These are phyloP conservation scores for Oligia fasciuncula DNA, from an alignment of 2,888 invertebrate genomes.

Conservation along the genomic window DNA sequence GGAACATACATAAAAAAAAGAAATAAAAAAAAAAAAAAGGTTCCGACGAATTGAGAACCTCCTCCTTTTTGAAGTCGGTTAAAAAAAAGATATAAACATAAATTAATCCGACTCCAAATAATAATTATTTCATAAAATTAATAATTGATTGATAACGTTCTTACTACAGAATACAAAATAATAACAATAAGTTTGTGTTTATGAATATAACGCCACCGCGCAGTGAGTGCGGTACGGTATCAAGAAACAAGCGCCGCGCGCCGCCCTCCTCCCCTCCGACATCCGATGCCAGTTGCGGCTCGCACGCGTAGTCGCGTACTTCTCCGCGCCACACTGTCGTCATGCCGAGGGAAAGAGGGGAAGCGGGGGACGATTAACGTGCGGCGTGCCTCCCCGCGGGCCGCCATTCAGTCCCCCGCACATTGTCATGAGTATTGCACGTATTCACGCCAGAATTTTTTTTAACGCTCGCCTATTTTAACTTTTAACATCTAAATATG, in stretches of 20 bases:
- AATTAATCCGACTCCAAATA: not conserved
- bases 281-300: not conserved
- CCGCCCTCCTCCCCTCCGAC: not conserved
- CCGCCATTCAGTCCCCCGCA: conserved; percentile 29
- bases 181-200: conserved; percentile 5
- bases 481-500: conserved; percentile 13
- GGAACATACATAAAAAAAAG: no score
- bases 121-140: not conserved
- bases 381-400: conserved; percentile 15
- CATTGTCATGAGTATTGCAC: conserved; percentile 3
- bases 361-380: not conserved
- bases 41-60: no score
- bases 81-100: no score
- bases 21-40: no score
- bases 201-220: not conserved
- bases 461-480: not conserved
- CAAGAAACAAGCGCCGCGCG: conserved; percentile 5
- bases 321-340: conserved; percentile 8
- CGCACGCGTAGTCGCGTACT: not conserved
- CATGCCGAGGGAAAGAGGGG: not conserved
- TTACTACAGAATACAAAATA: not conserved
- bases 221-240: not conserved
- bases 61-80: no score
- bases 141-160: not conserved
- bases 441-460: conserved; percentile 1